A percentile compares a stretch with the other conserved stretches of the same genome.
phyloP scores from a whole-genome alignment of 2,113 vertebrate genomes.

The Erpornis zantholeuca region DNA sequence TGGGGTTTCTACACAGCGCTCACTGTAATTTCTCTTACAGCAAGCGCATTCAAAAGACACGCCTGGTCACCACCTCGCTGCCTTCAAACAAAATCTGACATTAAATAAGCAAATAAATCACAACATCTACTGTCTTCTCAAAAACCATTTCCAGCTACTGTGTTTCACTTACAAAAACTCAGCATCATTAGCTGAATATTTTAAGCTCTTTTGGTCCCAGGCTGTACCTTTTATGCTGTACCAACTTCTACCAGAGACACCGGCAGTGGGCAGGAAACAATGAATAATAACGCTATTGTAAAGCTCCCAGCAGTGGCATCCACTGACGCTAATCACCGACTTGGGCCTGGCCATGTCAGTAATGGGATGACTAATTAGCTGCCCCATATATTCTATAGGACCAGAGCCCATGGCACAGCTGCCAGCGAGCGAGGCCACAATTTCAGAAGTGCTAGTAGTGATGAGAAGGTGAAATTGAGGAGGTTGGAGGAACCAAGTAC shows the following conservation, averaged over 20 bases:
- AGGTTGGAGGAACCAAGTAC: background rate
- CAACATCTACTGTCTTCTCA: background rate
- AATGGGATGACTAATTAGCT: background rate
- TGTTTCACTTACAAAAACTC: background rate
- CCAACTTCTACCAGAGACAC: background rate
- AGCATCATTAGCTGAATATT: background rate
- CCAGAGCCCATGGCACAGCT: background rate
- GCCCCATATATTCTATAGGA: background rate
- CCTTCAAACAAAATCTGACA: conserved; percentile 2
- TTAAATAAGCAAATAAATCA: conserved; percentile 20
- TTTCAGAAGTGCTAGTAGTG: background rate
- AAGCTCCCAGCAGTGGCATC: background rate
- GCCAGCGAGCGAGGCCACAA: background rate
- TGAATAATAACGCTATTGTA: conserved; percentile 44
- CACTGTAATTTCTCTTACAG: background rate
- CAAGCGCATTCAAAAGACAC: background rate
- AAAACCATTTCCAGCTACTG: background rate
- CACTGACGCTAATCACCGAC: background rate
- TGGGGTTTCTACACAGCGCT: background rate
- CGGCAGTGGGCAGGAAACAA: conserved; percentile 13
- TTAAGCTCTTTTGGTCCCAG: background rate
- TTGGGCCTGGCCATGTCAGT: background rate
- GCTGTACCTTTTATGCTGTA: background rate
- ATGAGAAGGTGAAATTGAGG: background rate
- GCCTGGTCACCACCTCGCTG: background rate